A percentile compares a stretch with the other conserved stretches of the same genome.
phyloP scores from a whole-genome alignment of 2,113 vertebrate species.

The Epinephelus lanceolatus region DNA sequence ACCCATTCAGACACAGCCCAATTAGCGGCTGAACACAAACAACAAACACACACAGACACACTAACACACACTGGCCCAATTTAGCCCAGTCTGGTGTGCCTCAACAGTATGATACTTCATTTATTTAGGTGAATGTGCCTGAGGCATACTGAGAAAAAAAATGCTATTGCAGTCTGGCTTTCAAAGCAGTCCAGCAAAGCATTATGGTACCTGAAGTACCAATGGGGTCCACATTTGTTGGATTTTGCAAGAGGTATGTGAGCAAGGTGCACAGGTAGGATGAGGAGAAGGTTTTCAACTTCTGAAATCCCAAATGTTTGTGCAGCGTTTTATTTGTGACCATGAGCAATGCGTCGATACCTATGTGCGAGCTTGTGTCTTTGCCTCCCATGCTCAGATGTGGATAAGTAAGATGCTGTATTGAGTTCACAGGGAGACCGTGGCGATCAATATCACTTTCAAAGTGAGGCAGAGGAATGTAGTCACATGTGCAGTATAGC shows the following conservation, averaged over 20 bases:
- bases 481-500: slow-evolving; percentile 29
- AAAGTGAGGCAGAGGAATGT: slow-evolving; percentile 35
- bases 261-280: slow-evolving; percentile 26
- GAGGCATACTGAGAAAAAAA: slow-evolving; percentile 23
- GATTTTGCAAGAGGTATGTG: slow-evolving; percentile 29
- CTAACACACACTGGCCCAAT: slow-evolving; percentile 48
- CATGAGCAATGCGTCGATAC: neutral
- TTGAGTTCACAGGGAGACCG: slow-evolving; percentile 39
- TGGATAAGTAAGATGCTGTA: slow-evolving; percentile 36
- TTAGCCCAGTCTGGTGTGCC: slow-evolving; percentile 49
- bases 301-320: slow-evolving; percentile 13
- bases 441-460: slow-evolving; percentile 60
- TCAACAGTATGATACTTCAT: slow-evolving; percentile 44
- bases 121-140: slow-evolving; percentile 62
- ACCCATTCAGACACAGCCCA: slow-evolving; percentile 65
- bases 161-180: slow-evolving; percentile 8
- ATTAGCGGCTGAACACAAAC: slow-evolving; percentile 67
- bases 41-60: slow-evolving; percentile 41
- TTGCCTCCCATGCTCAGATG: slow-evolving; percentile 26
- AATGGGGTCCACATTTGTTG: slow-evolving; percentile 17
- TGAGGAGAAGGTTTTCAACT: slow-evolving; percentile 13
- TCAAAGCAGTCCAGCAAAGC: slow-evolving; percentile 42
- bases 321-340: slow-evolving; percentile 16
- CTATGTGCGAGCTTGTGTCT: neutral
- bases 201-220: slow-evolving; percentile 7